Conservation (phyloP, 2,797 vertebrate genomes). For the Oreortyx pictus region DNA sequence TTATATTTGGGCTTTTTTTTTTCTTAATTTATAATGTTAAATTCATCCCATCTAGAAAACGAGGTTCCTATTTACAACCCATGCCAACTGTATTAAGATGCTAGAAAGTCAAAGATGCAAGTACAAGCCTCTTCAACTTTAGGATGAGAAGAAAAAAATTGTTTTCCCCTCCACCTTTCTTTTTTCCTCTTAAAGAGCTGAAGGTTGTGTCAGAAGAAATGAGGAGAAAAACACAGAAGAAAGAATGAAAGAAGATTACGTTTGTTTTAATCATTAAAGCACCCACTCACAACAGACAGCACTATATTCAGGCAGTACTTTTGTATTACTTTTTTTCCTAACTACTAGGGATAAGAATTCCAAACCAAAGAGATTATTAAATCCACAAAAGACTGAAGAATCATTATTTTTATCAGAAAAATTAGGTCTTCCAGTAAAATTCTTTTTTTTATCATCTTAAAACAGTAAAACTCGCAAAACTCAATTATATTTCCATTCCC, state of each 20-base stretch:
- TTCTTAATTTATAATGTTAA: background rate
- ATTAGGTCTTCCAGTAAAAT: background rate
- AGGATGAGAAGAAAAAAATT: background rate
- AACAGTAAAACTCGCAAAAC: background rate
- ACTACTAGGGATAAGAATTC: background rate
- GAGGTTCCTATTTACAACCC: background rate
- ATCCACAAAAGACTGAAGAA: background rate
- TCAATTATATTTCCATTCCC: background rate
- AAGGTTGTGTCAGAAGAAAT: background rate
- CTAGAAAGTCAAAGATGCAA: background rate
- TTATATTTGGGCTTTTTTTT: background rate
- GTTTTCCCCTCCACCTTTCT: fast-evolving
- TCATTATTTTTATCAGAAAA: background rate
- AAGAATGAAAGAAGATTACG: background rate
- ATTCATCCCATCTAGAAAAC: background rate
- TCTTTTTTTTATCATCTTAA: background rate
- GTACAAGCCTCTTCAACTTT: background rate
- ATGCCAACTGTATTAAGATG: background rate
- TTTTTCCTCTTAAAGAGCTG: background rate
- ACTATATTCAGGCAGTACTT: background rate
- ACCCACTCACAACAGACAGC: background rate
- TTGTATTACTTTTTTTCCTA: background rate
- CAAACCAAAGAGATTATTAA: background rate
- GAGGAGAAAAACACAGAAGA: background rate
- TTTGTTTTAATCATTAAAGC: background rate